Evolutionary conservation across 2,797 vertebrate species (phyloP).

Genomic region (Malacoctenus gilli): DNA sequence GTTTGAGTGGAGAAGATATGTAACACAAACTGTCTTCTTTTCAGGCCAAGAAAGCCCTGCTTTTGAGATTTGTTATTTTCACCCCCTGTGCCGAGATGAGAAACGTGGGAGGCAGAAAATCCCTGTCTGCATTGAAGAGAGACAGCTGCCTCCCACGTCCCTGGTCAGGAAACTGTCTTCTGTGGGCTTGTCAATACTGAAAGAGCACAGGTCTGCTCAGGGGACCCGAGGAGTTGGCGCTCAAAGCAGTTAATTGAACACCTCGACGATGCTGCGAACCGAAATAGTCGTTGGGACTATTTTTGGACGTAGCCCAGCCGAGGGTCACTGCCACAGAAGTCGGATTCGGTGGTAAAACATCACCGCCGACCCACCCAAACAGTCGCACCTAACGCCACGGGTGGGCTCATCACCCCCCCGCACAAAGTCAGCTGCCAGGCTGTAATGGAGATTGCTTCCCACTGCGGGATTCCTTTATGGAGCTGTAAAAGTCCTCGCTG

Average conservation of each 20-base stretch:
- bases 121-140: slow-evolving; percentile 33
- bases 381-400: too few species aligned
- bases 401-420: too few species aligned
- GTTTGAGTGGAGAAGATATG: slow-evolving; percentile 2
- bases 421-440: slow-evolving; percentile 57
- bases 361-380: too few species aligned
- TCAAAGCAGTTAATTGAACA: too few species aligned
- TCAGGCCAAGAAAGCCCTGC: slow-evolving; percentile 12
- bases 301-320: too few species aligned
- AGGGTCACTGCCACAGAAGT: too few species aligned
- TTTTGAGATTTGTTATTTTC: too few species aligned
- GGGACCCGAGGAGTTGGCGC: neutral
- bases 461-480: slow-evolving; percentile 64
- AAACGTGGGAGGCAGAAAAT: slow-evolving; percentile 44
- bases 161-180: slow-evolving; percentile 31
- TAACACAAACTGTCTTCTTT: slow-evolving; percentile 34
- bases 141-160: slow-evolving; percentile 10
- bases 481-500: slow-evolving; percentile 64
- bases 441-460: slow-evolving; percentile 69
- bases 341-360: too few species aligned
- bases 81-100: slow-evolving; percentile 3
- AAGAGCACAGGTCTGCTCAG: slow-evolving; percentile 6
- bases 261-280: too few species aligned
- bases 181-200: slow-evolving; percentile 25
- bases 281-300: too few species aligned